phyloP scores from a whole-genome alignment of 37 sponge, comb jelly and placozoan species.

The Oscarella lobularis region DNA sequence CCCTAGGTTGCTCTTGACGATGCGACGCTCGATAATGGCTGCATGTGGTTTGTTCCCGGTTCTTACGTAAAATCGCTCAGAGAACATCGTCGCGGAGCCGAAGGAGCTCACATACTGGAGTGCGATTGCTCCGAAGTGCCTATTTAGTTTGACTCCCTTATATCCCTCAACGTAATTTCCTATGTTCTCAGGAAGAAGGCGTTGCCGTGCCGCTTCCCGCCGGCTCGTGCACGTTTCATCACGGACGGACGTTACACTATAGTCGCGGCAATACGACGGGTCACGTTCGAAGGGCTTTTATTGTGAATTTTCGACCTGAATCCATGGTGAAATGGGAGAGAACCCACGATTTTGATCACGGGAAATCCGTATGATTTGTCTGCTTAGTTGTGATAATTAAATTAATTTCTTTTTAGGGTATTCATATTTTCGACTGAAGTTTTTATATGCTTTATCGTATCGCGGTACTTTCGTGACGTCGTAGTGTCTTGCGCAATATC shows the following conservation, averaged over 20 bases:
- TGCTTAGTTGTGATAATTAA: no score
- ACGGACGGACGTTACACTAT: not conserved
- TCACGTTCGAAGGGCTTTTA: not conserved
- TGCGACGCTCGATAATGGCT: not conserved
- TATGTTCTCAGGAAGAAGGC: not conserved
- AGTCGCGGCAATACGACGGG: not conserved
- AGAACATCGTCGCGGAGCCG: not conserved
- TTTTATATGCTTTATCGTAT: no score
- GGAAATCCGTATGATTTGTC: not conserved
- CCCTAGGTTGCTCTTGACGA: not conserved
- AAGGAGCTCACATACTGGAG: not conserved
- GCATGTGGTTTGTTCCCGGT: not conserved
- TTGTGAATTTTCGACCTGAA: not conserved
- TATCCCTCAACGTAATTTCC: no score
- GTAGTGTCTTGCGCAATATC: no score
- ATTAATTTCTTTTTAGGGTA: no score
- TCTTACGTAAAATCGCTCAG: not conserved
- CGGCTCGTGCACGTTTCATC: not conserved
- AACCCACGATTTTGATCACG: not conserved
- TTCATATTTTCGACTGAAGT: no score
- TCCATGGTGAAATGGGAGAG: not conserved
- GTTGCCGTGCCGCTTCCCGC: not conserved
- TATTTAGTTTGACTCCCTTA: no score
- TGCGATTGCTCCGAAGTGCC: not conserved
- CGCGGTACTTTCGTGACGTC: no score